Conservation (phyloP, 2,113 vertebrate genomes). For the Microtus pennsylvanicus region DNA sequence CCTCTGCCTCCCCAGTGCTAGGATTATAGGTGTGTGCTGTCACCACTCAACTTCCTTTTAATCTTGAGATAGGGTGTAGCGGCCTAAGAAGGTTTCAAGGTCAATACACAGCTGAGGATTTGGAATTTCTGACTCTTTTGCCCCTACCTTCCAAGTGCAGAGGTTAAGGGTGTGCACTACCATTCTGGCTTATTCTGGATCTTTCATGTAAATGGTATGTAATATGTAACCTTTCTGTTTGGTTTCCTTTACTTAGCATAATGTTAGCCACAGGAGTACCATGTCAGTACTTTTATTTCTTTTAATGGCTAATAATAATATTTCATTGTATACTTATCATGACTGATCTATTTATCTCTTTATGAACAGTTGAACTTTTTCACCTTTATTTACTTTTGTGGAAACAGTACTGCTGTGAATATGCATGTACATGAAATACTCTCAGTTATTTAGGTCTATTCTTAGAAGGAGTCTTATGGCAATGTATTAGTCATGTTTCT, state of each 20-base stretch:
- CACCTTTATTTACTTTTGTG: neutral
- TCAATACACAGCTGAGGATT: neutral
- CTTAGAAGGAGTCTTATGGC: neutral
- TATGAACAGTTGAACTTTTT: neutral
- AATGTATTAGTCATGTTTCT: neutral
- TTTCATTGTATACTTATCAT: neutral
- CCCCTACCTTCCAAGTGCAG: neutral
- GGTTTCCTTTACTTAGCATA: neutral
- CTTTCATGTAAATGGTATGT: neutral
- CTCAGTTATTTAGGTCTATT: neutral
- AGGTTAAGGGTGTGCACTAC: neutral
- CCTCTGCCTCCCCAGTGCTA: no score
- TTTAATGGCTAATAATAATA: constrained; percentile 23
- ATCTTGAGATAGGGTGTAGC: neutral
- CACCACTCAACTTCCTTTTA: neutral
- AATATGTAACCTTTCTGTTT: neutral
- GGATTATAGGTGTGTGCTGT: no score
- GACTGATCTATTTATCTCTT: neutral
- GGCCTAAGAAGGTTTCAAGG: neutral
- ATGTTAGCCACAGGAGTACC: neutral
- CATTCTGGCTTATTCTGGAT: neutral
- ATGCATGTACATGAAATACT: neutral
- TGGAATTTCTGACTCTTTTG: neutral
- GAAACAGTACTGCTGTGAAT: constrained; percentile 1
- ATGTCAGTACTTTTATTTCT: neutral